Evolutionary conservation across 2,797 vertebrate species (phyloP).

Genomic region (Epinephelus coioides): DNA sequence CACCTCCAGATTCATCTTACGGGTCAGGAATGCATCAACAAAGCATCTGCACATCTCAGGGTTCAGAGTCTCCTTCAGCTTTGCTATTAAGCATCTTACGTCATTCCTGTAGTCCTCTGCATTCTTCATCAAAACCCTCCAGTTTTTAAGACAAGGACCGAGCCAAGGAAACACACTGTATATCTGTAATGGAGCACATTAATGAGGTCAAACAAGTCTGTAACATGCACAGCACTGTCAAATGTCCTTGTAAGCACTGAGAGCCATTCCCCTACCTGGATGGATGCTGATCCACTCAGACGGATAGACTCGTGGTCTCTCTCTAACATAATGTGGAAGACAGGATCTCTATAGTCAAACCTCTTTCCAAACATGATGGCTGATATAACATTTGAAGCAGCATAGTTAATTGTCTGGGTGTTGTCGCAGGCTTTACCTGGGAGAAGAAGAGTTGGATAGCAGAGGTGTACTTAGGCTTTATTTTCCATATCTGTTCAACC

Average conservation of each 20-base stretch:
- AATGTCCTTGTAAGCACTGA: too few species aligned
- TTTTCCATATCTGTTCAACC: too few species aligned
- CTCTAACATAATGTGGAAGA: conserved; percentile 62
- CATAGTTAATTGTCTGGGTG: conserved; percentile 36
- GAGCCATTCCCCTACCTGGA: conserved; percentile 67
- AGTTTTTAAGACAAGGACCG: conserved; percentile 54
- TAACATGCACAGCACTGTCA: too few species aligned
- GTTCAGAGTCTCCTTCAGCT: conserved; percentile 59
- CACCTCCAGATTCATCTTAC: conserved; percentile 57
- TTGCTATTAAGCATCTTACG: not conserved
- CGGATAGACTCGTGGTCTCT: conserved; percentile 52
- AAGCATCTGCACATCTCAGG: conserved; percentile 60
- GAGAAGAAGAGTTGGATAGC: not conserved
- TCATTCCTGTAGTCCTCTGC: not conserved
- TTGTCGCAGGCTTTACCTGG: conserved; percentile 77
- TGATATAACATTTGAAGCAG: conserved; percentile 72
- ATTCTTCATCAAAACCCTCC: conserved; percentile 42
- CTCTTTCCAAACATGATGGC: conserved; percentile 66
- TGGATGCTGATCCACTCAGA: conserved; percentile 57
- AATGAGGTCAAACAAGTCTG: too few species aligned
- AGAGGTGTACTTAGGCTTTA: not conserved
- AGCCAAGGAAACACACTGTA: conserved; percentile 57
- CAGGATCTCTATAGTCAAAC: conserved; percentile 64
- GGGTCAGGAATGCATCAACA: conserved; percentile 66
- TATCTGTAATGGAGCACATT: conserved; percentile 29